phyloP scores from a whole-genome alignment of 2,113 vertebrate species.

The Hydropotes inermis region DNA sequence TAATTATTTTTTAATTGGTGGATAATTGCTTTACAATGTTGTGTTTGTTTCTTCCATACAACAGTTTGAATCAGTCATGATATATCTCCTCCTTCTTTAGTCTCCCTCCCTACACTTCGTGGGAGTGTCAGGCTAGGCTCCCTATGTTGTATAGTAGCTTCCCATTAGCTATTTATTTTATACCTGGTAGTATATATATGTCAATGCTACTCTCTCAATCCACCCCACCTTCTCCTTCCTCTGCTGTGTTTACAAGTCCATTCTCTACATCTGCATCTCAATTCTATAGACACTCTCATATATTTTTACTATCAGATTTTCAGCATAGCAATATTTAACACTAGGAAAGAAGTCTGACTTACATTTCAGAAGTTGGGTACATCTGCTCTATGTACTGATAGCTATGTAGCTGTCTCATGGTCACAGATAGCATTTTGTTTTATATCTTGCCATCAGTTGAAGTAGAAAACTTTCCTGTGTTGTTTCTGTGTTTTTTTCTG shows the following conservation, averaged over 20 bases:
- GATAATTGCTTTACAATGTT: background rate
- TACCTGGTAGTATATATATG: background rate
- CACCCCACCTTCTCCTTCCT: background rate
- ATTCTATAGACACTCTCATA: background rate
- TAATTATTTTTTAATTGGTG: background rate
- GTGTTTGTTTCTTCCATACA: background rate
- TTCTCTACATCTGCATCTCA: background rate
- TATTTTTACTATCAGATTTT: background rate
- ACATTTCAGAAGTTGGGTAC: background rate
- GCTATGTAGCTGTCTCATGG: background rate
- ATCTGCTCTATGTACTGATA: background rate
- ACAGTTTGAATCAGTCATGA: background rate
- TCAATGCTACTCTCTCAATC: background rate
- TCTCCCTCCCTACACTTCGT: background rate
- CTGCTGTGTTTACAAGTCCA: background rate
- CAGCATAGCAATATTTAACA: background rate
- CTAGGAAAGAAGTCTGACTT: background rate
- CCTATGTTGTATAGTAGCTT: background rate
- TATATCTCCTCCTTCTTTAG: background rate
- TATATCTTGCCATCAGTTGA: conserved; percentile 14
- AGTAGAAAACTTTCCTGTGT: background rate
- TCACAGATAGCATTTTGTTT: background rate
- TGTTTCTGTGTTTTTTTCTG: background rate
- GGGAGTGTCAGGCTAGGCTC: background rate
- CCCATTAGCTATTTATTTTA: background rate